Percentiles rank a stretch among this genome's conserved stretches.
Evolutionary conservation across 2,888 invertebrate species (phyloP).

Genomic region (Globia sparganii): DNA sequence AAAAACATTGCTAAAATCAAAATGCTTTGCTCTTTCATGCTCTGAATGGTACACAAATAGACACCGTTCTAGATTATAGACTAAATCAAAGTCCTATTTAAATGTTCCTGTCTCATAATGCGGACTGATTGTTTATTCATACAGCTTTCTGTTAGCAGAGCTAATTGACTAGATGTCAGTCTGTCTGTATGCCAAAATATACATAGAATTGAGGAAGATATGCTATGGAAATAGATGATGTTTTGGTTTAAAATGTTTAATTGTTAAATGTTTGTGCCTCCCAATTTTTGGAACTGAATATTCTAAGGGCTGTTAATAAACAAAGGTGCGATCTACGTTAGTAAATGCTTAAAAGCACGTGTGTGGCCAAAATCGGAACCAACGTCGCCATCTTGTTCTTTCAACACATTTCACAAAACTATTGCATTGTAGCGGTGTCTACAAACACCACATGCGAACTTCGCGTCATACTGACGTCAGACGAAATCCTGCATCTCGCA

Average conservation of each 20-base stretch:
- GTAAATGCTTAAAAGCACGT: too few relatives aligned
- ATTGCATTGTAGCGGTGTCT: too few relatives aligned
- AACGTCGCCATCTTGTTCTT: too few relatives aligned
- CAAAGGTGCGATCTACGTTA: too few relatives aligned
- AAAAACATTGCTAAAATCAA: background rate
- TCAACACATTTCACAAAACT: too few relatives aligned
- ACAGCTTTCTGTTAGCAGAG: slow-evolving; percentile 13
- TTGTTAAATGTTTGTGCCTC: background rate
- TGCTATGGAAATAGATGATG: background rate
- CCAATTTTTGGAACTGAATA: too few relatives aligned
- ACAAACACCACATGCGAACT: too few relatives aligned
- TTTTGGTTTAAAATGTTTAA: background rate
- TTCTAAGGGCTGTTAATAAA: too few relatives aligned
- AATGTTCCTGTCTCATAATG: slow-evolving; percentile 23
- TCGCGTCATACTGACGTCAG: too few relatives aligned
- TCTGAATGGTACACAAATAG: slow-evolving; percentile 7
- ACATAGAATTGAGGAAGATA: slow-evolving; percentile 5
- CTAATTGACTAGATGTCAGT: slow-evolving; percentile 18
- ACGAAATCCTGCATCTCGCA: too few relatives aligned
- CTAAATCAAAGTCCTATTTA: slow-evolving; percentile 20
- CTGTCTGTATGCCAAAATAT: slow-evolving; percentile 22
- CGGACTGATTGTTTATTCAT: slow-evolving; percentile 35
- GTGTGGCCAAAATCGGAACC: too few relatives aligned
- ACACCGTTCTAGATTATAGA: slow-evolving; percentile 6
- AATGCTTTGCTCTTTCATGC: background rate